A percentile compares a stretch with the other conserved stretches of the same genome.
Evolutionary conservation across 1,140 invertebrate species (phyloP).

Genomic region (Daktulosphaira vitifoliae): DNA sequence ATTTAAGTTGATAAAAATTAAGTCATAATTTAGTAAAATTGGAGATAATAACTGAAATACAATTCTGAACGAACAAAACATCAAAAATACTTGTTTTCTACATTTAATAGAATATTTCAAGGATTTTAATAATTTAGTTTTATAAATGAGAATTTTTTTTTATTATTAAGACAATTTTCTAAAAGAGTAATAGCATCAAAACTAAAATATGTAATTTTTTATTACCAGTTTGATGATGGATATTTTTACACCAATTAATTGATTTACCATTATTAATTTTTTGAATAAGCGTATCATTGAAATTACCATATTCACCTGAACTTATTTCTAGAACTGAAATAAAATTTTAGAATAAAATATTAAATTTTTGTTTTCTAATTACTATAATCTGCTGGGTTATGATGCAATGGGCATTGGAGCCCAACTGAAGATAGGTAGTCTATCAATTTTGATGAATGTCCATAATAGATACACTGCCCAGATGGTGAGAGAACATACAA

Average conservation of each 20-base stretch:
- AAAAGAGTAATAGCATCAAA: too few relatives aligned
- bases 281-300: slow-evolving; percentile 46
- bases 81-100: too few relatives aligned
- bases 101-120: too few relatives aligned
- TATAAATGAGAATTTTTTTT: too few relatives aligned
- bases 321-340: slow-evolving; percentile 50
- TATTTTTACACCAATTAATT: slow-evolving; percentile 10
- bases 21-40: too few relatives aligned
- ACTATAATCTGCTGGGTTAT: slow-evolving; percentile 93
- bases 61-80: too few relatives aligned
- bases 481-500: slow-evolving; percentile 73
- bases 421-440: slow-evolving; percentile 71
- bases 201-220: too few relatives aligned
- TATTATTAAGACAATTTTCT: too few relatives aligned
- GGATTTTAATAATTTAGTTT: too few relatives aligned
- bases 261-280: slow-evolving; percentile 9
- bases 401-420: slow-evolving; percentile 79
- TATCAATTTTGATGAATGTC: slow-evolving; percentile 61
- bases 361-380: slow-evolving; percentile 45
- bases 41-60: too few relatives aligned
- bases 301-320: slow-evolving; percentile 53
- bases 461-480: slow-evolving; percentile 83
- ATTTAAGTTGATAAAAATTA: too few relatives aligned
- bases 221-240: neutral
- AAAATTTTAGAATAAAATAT: neutral